These are phyloP conservation scores for Phortica variegata DNA, from an alignment of 1,140 invertebrate genomes.

Conservation along the genomic window DNA sequence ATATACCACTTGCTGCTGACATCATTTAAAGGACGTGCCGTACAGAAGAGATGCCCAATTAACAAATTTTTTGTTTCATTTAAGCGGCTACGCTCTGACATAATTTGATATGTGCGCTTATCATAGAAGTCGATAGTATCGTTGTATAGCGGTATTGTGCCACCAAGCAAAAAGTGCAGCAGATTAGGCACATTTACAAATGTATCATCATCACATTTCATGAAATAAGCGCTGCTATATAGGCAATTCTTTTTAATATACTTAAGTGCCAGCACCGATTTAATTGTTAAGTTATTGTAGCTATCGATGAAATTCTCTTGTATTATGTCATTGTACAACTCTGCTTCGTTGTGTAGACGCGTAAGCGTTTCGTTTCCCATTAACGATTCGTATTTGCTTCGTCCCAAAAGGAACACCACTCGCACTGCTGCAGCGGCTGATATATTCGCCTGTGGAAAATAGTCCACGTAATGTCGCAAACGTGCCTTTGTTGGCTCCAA, in stretches of 20 bases:
- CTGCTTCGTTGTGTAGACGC: conserved; percentile 34
- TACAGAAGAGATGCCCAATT: conserved; percentile 73
- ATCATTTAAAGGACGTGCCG: conserved; percentile 70
- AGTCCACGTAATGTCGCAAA: conserved; percentile 26
- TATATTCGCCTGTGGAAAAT: conserved; percentile 17
- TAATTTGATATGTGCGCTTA: conserved; percentile 21
- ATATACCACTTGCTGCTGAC: conserved; percentile 79
- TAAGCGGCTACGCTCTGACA: conserved; percentile 32
- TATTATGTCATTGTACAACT: conserved; percentile 73
- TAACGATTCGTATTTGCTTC: conserved; percentile 23
- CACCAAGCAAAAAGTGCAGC: conserved; percentile 57
- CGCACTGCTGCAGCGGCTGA: conserved; percentile 22
- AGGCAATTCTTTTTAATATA: conserved; percentile 71
- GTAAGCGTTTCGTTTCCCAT: conserved; percentile 37
- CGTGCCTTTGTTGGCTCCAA: conserved; percentile 24
- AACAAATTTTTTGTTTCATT: conserved; percentile 59
- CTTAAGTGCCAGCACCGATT: conserved; percentile 83
- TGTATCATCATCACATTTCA: conserved; percentile 86
- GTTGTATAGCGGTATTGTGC: conserved; percentile 53
- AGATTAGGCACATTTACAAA: conserved; percentile 74
- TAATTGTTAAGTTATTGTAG: conserved; percentile 91
- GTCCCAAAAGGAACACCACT: conserved; percentile 43
- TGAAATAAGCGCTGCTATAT: conserved; percentile 65
- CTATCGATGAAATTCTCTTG: conserved; percentile 87
- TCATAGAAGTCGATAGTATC: conserved; percentile 47